phyloP scores from a whole-genome alignment of 2,797 vertebrate genomes.

The Picus viridis region DNA sequence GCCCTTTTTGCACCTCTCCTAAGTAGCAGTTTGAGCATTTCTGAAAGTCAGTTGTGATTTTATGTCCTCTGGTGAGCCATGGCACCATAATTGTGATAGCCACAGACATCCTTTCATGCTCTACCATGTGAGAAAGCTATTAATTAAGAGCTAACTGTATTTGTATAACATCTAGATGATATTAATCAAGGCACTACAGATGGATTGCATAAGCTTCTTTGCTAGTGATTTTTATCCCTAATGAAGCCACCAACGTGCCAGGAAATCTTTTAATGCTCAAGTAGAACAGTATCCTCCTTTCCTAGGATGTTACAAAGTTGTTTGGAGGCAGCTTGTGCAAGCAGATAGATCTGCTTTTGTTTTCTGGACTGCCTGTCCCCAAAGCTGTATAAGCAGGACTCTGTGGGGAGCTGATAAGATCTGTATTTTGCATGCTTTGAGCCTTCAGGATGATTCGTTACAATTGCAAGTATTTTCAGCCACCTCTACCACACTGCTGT shows the following conservation, averaged over 20 bases:
- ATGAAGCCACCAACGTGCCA: neutral
- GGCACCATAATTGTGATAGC: neutral
- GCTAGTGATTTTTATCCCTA: neutral
- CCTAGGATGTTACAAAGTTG: neutral
- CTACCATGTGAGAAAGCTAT: neutral
- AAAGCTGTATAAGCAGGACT: neutral
- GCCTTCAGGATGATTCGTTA: neutral
- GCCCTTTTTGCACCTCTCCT: neutral
- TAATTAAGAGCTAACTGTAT: neutral
- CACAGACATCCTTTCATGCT: neutral
- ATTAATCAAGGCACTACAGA: neutral
- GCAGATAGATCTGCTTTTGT: neutral
- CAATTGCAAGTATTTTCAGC: neutral
- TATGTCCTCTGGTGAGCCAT: neutral
- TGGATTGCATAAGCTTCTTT: neutral
- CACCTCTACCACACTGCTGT: neutral
- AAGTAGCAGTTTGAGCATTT: neutral
- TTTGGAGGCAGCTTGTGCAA: neutral
- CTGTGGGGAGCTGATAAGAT: neutral
- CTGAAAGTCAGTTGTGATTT: neutral
- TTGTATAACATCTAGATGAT: neutral
- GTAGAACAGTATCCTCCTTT: neutral
- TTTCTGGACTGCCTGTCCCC: neutral
- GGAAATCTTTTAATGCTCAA: neutral
- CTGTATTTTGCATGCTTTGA: conserved; percentile 12